A percentile compares a stretch with the other conserved stretches of the same genome.
phyloP scores from a whole-genome alignment of 2,797 vertebrate genomes.

The Phaenicophaeus curvirostris region DNA sequence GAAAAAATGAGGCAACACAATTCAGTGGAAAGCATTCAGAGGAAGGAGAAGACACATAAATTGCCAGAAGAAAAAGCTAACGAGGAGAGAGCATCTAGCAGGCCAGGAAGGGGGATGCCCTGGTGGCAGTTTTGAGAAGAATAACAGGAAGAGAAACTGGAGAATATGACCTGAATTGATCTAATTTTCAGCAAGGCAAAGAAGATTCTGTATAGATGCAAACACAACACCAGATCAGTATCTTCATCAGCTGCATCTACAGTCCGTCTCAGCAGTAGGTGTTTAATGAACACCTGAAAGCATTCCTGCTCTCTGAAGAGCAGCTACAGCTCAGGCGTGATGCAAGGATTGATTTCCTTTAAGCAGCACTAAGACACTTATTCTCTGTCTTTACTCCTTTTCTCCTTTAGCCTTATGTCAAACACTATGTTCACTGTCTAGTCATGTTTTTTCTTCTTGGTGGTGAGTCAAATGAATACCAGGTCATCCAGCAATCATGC shows the following conservation, averaged over 20 bases:
- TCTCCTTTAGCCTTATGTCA: neutral
- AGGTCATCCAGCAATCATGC: neutral
- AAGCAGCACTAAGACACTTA: neutral
- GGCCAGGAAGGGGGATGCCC: neutral
- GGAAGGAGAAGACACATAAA: neutral
- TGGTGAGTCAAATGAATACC: neutral
- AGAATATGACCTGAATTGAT: neutral
- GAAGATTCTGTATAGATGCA: neutral
- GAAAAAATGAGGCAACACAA: neutral
- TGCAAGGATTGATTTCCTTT: neutral
- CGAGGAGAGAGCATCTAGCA: neutral
- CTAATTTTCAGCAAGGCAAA: neutral
- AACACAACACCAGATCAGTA: neutral
- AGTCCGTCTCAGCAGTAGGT: neutral
- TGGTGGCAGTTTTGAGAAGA: neutral
- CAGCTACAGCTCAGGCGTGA: neutral
- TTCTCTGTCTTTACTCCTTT: neutral
- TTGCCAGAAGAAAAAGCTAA: neutral
- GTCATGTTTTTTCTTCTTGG: neutral
- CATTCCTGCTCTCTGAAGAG: neutral
- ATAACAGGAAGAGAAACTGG: neutral
- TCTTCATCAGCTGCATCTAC: neutral
- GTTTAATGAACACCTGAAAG: neutral
- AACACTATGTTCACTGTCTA: fast-evolving
- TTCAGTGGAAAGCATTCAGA: neutral